Conservation (phyloP, 1,140 invertebrate genomes). For the Trichonephila clavata region DNA sequence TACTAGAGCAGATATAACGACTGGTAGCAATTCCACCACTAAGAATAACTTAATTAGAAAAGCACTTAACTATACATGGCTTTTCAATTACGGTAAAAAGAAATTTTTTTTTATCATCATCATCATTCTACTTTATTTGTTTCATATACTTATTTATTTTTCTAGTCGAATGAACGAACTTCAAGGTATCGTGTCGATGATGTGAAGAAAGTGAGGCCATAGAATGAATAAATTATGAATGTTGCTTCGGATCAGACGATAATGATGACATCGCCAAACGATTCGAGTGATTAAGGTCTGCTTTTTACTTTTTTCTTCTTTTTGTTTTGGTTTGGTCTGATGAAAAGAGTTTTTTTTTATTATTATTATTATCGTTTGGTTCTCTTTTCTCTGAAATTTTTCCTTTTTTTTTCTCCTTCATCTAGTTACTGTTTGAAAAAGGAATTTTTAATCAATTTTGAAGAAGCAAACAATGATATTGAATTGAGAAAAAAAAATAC, state of each 20-base stretch:
- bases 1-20: conserved; percentile 21
- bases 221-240: conserved; percentile 56
- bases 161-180: neutral
- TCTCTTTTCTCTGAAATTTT: neutral
- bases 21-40: neutral
- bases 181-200: conserved; percentile 18
- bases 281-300: conserved; percentile 44
- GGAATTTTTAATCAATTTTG: conserved; percentile 11
- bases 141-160: conserved; percentile 36
- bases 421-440: neutral
- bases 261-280: conserved; percentile 36
- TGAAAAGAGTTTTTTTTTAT: neutral
- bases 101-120: neutral
- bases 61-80: conserved; percentile 61
- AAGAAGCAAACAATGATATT: neutral
- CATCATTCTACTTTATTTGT: conserved; percentile 15
- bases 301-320: neutral
- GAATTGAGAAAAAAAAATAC: neutral
- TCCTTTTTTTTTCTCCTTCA: neutral
- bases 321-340: neutral
- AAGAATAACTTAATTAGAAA: conserved; percentile 58
- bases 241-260: conserved; percentile 13
- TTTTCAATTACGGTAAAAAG: conserved; percentile 57
- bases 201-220: neutral
- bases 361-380: neutral